Evolutionary conservation across 2,797 vertebrate species (phyloP), one percentile per base, ranked within the genome.

Genomic region (Adrianichthys oophorus): DNA sequence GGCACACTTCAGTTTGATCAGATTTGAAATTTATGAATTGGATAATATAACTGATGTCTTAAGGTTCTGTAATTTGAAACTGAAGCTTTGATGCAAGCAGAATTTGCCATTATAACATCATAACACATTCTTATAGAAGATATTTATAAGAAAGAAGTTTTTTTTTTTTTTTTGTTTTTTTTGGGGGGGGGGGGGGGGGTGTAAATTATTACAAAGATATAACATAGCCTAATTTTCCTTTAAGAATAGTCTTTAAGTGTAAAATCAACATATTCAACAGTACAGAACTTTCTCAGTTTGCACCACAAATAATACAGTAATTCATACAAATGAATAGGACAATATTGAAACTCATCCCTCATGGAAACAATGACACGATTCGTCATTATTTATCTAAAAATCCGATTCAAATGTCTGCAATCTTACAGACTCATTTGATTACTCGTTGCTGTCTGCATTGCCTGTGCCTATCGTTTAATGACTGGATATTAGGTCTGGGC

Each of bases 381-480:
- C 37, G 50, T 84, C 40, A 59, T 57, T 59, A 56, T 65, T 72
- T 69, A 65, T 80, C 69, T 48, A 49, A 17, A 67, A 79, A 83
- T 83, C 68, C 53, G 51, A 83, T 77, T 65, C 47, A 74, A 82
- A 74, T 40, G 76, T 80, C 71, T 83, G 78, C 50, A 63, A 61
- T 48, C 66, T 73, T 76, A 84, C 83, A 68, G 53, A 7, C 65
- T 78, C 56, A 80, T 87, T 58, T 45, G 68, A 82, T 86, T 78
- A 80, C 56, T 52, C n/a, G 71, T 78, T 69, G 68, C 65, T 29
- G 58, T 82, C 76, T 79, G 73, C 68, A 1, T 68, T 79, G 64
- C 70, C 48, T 7, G 70, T 64, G 51, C 72, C 64, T 32, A 43
- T 74, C 75, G n/a, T 72, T 75, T 83, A 82, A 77, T 66, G 75